phyloP scores from a whole-genome alignment of 2,113 vertebrate species.

The Castor canadensis region DNA sequence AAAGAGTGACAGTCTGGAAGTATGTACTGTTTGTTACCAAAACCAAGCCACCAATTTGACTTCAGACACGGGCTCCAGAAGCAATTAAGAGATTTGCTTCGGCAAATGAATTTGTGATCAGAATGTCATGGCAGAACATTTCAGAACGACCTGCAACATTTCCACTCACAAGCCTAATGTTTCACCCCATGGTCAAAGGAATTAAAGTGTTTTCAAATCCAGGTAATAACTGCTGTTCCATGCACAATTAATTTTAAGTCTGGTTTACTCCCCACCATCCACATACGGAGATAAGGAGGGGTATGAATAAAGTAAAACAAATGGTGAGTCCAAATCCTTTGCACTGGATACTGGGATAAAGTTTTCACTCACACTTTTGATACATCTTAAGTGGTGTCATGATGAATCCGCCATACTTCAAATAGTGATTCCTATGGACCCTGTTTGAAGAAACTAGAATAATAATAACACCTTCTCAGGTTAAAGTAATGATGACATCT shows the following conservation, averaged over 20 bases:
- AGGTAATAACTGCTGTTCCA: neutral
- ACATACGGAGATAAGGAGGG: neutral
- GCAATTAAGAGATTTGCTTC: slow-evolving; percentile 9
- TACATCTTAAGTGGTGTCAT: neutral
- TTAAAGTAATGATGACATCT: neutral
- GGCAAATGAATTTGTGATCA: neutral
- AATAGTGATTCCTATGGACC: neutral
- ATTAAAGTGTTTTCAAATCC: neutral
- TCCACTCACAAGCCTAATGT: neutral
- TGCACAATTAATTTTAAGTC: slow-evolving; percentile 51
- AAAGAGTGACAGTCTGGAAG: neutral
- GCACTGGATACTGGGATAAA: neutral
- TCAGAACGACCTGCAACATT: neutral
- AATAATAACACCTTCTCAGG: neutral
- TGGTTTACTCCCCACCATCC: neutral
- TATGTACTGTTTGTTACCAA: neutral
- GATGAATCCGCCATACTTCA: neutral
- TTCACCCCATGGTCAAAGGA: neutral
- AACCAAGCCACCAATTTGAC: neutral
- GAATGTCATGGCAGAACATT: neutral
- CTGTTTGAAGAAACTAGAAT: neutral
- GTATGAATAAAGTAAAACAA: neutral
- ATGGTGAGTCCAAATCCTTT: neutral
- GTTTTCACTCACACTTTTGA: neutral
- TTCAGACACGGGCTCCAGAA: slow-evolving; percentile 8